These are phyloP conservation scores for Onthophagus taurus DNA, from an alignment of 1,140 invertebrate species.

Conservation along the genomic window DNA sequence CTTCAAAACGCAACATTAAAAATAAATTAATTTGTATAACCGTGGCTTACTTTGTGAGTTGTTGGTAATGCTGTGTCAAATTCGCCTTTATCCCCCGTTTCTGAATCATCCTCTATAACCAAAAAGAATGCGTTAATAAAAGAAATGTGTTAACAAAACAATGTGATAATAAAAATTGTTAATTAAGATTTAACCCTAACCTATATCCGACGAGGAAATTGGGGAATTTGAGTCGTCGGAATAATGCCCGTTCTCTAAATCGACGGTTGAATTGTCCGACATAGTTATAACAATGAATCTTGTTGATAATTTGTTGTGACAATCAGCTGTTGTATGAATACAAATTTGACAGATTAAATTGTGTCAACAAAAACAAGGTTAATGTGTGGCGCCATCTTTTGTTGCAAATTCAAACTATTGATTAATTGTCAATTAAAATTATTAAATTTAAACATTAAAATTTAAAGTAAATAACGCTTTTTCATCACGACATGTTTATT, in stretches of 20 bases:
- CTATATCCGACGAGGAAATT: constrained; percentile 1
- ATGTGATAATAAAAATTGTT: not conserved
- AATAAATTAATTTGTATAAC: constrained; percentile 1
- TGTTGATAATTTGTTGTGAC: no score
- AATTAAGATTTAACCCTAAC: not conserved
- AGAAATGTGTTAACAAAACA: not conserved
- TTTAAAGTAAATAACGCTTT: no score
- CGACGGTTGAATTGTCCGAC: no score
- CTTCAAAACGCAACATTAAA: constrained; percentile 14
- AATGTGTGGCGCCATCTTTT: no score
- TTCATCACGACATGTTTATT: no score
- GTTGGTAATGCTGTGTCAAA: constrained; percentile 33
- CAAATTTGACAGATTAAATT: no score
- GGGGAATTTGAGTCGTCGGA: not conserved
- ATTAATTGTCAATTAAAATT: no score
- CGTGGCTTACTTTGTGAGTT: constrained; percentile 28
- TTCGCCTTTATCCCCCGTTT: constrained; percentile 6
- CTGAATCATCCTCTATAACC: constrained; percentile 12
- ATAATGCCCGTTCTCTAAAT: not conserved
- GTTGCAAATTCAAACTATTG: no score
- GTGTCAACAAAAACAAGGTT: no score
- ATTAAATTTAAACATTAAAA: no score
- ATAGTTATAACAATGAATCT: no score
- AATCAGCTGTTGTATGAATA: no score
- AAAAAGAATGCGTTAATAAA: constrained; percentile 1